Evolutionary conservation across 2,113 vertebrate genomes (phyloP), one percentile per base, ranked within the genome.

Genomic region (Microtus ochrogaster): DNA sequence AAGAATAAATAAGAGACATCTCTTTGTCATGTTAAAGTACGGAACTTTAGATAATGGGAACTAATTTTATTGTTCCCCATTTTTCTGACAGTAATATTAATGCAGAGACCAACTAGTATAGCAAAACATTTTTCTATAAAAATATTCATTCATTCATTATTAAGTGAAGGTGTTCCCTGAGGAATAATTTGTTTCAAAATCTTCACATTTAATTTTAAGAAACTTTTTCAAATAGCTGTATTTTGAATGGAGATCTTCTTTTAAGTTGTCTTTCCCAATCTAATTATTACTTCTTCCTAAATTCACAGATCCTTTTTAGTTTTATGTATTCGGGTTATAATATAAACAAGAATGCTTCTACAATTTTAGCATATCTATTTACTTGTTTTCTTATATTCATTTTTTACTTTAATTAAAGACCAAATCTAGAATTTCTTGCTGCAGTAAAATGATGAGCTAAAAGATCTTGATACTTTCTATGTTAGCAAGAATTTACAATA

Each of bases 71-170:
- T 97, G 94, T 97, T 90, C 82, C 96, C 79, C 63, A 89, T 96
- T 97, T 92, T 96, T 97, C 94, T 97, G 92, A 97, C 91, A 95
- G 30, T 96, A 97, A 95, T 95, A 97, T 94, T 98, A 98, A 98
- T 93, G 94, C 95, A 82, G 78, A 72, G 76, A 97, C 72, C 74
- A 95, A 89, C 41, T 96, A 95, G 92, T 70, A 79, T 96, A 76
- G 84, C 89, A 87, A 72, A 96, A 81, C 10, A 94, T 65, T 96
- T 97, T 96, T 92, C 68, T 96, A 39, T 73, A 95, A 98, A 96
- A 98, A 95, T 92, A 78, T 47, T 77, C 85, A 55, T 79, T 92
- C 95, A n/a, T 78, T 66, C 65, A 78, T 10, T 96, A 95, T 94
- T 93, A 97, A 97, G 85, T 49, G 52, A 96, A 96, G 86, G 95